These are phyloP conservation scores for Agonopterix arenella DNA, from an alignment of 2,888 invertebrate species.

Conservation along the genomic window DNA sequence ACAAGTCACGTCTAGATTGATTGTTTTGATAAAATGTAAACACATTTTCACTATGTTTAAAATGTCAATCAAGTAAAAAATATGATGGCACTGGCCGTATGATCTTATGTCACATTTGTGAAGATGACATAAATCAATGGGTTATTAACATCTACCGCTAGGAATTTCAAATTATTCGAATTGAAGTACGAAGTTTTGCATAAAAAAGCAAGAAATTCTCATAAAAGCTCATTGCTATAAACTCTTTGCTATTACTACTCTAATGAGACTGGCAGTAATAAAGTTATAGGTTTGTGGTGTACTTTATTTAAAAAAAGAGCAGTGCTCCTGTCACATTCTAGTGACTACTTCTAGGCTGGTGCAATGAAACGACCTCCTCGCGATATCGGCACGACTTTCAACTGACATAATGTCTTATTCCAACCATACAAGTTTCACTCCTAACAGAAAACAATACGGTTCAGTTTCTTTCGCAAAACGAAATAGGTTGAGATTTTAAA, in stretches of 20 bases:
- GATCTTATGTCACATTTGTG: too few species aligned
- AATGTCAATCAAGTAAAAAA: too few species aligned
- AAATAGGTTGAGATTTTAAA: slow-evolving; percentile 48
- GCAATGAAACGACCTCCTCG: slow-evolving; percentile 50
- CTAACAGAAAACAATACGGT: slow-evolving; percentile 17
- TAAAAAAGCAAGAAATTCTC: too few species aligned
- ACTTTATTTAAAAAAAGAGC: slow-evolving; percentile 35
- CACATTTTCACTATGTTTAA: neutral
- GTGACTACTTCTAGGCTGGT: slow-evolving; percentile 45
- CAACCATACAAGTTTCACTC: slow-evolving; percentile 13
- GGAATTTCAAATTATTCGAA: too few species aligned
- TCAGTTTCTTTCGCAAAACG: slow-evolving; percentile 15
- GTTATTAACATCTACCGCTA: too few species aligned
- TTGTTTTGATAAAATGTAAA: neutral
- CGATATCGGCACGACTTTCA: slow-evolving; percentile 27
- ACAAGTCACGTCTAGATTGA: too few species aligned
- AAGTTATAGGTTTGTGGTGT: slow-evolving; percentile 39
- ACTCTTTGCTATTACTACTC: slow-evolving; percentile 9
- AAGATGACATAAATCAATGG: too few species aligned
- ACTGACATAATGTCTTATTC: slow-evolving; percentile 12
- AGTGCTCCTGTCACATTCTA: slow-evolving; percentile 38
- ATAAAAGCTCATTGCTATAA: neutral
- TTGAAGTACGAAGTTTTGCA: too few species aligned
- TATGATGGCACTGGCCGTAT: too few species aligned
- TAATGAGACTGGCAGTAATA: slow-evolving; percentile 38